These are phyloP conservation scores for Numida meleagris DNA, from an alignment of 2,113 vertebrate genomes.

Conservation along the genomic window DNA sequence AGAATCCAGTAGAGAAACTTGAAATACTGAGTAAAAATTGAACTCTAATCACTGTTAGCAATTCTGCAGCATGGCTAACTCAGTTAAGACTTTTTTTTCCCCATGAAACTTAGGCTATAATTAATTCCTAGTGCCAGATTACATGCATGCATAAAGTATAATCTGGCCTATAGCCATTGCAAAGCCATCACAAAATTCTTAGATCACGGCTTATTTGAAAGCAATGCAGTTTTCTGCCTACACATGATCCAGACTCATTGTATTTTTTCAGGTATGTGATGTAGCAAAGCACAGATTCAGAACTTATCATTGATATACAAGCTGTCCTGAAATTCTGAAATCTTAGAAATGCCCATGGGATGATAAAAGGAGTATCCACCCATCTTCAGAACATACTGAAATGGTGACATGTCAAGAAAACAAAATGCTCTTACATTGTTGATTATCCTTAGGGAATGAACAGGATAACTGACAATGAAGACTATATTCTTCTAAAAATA, in stretches of 20 bases:
- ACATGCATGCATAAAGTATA: not conserved
- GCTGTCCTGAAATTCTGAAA: not conserved
- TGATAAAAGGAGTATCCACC: not conserved
- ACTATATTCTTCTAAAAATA: not conserved
- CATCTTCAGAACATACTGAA: not conserved
- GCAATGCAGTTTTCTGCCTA: not conserved
- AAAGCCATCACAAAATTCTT: not conserved
- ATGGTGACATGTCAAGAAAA: not conserved
- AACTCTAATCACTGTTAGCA: not conserved
- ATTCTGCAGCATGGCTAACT: not conserved
- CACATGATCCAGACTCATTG: not conserved
- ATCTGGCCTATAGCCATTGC: not conserved
- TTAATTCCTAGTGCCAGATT: not conserved
- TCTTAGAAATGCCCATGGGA: not conserved
- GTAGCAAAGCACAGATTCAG: not conserved
- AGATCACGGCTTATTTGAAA: not conserved
- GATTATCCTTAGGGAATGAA: not conserved
- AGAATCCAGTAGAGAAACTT: not conserved
- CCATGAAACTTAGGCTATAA: not conserved
- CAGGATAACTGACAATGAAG: not conserved
- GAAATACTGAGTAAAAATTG: not conserved
- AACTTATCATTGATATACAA: not conserved
- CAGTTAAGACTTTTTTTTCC: not conserved
- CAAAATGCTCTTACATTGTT: not conserved
- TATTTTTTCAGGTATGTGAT: not conserved